Evolutionary conservation across 2,888 invertebrate genomes (phyloP).

Genomic region (Epinotia demarniana): DNA sequence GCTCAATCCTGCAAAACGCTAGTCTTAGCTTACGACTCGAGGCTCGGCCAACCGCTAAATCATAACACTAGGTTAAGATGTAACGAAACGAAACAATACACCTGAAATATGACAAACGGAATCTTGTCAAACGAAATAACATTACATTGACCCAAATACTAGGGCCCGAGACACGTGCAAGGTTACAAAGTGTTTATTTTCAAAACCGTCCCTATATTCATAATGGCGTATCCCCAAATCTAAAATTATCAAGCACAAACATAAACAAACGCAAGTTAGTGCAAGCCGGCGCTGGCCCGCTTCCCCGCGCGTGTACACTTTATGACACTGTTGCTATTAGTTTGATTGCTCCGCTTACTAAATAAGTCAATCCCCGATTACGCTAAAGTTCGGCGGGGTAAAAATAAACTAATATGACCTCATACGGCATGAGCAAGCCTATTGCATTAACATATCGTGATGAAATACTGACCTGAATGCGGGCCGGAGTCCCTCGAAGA

Average conservation of each 20-base stretch:
- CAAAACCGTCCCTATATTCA: slow-evolving; percentile 80
- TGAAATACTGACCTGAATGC: slow-evolving; percentile 75
- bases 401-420: slow-evolving; percentile 65
- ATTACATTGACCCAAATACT: slow-evolving; percentile 83
- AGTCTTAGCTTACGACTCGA: too few species aligned
- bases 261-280: slow-evolving; percentile 80
- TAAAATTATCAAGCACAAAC: slow-evolving; percentile 79
- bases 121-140: slow-evolving; percentile 74
- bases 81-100: slow-evolving; percentile 46
- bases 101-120: slow-evolving; percentile 57
- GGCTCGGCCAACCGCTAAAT: too few species aligned
- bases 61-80: background rate
- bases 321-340: slow-evolving; percentile 62
- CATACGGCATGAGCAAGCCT: slow-evolving; percentile 56
- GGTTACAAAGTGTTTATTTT: slow-evolving; percentile 81
- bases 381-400: slow-evolving; percentile 60
- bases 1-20: too few species aligned
- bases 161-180: slow-evolving; percentile 75
- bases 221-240: slow-evolving; percentile 74
- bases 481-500: slow-evolving; percentile 82
- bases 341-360: slow-evolving; percentile 63
- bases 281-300: slow-evolving; percentile 62
- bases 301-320: slow-evolving; percentile 69
- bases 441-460: slow-evolving; percentile 49
- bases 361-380: slow-evolving; percentile 69